Evolutionary conservation across 2,888 invertebrate genomes (phyloP).

Genomic region (Euspilapteryx auroguttella): DNA sequence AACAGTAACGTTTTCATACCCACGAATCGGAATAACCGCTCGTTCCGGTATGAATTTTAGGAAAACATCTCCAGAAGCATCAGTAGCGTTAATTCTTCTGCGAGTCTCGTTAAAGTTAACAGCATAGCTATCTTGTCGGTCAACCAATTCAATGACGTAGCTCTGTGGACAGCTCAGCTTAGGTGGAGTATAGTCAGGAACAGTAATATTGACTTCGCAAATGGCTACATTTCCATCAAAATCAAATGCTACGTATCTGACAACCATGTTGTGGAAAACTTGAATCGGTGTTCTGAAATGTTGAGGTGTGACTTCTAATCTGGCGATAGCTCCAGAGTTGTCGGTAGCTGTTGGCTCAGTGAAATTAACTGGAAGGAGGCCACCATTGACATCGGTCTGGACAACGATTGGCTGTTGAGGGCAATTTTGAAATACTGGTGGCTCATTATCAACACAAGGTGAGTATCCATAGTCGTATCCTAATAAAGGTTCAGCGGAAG

Average conservation of each 20-base stretch:
- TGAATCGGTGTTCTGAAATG: slow-evolving; percentile 87
- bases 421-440: slow-evolving; percentile 95
- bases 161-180: slow-evolving; percentile 90
- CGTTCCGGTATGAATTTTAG: slow-evolving; percentile 82
- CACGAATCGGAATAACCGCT: slow-evolving; percentile 82
- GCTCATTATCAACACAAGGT: slow-evolving; percentile 92
- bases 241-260: slow-evolving; percentile 95
- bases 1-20: slow-evolving; percentile 91
- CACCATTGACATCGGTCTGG: slow-evolving; percentile 84
- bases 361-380: slow-evolving; percentile 88
- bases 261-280: slow-evolving; percentile 88
- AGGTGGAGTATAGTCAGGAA: slow-evolving; percentile 91
- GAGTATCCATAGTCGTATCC: slow-evolving; percentile 94
- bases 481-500: slow-evolving; percentile 76
- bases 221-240: slow-evolving; percentile 97
- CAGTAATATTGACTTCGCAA: slow-evolving; percentile 94
- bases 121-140: slow-evolving; percentile 85
- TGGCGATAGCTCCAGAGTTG: slow-evolving; percentile 92
- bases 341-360: slow-evolving; percentile 94
- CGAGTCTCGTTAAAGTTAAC: slow-evolving; percentile 92
- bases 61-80: slow-evolving; percentile 85
- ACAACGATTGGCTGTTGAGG: slow-evolving; percentile 91
- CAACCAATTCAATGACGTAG: slow-evolving; percentile 89
- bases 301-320: slow-evolving; percentile 89
- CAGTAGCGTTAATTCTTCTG: slow-evolving; percentile 80